Evolutionary conservation across 2,888 invertebrate species (phyloP), one percentile per base, ranked within the genome.

Genomic region (Cheilosia pagana): DNA sequence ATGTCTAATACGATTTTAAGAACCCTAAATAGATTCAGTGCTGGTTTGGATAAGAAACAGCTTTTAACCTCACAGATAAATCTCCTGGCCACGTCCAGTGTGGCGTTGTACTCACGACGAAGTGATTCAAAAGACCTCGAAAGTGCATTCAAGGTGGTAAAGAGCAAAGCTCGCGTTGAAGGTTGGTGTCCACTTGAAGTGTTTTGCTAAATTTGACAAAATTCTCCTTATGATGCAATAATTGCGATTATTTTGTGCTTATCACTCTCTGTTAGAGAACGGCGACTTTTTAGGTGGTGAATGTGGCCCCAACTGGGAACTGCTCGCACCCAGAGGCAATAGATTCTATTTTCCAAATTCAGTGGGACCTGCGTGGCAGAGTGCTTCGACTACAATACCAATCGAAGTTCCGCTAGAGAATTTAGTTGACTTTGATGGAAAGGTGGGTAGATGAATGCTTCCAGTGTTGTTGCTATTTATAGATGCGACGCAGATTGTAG

Each of bases 271-370:
- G 28, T 31, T 21, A 89, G 91, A 91, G 55, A 90, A 89, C 52
- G 71, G 88, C 2, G 89, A 90, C 53, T 90, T 87, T 52, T 85
- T 91, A 67, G 91, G 89, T 16, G 89, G 88, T 21, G 92, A 90
- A 88, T 89, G 90, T 79, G 89, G 90, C 0, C 94, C 95, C 5
- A 94, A 95, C 89, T 94, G 95, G 93, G 95, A 95, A 88, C 89
- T 95, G 28, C 91, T 95, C 19, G 94, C 94, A 12, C 94, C 94
- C 0, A 92, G 93, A 70, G 95, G 95, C 28, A 94, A 94, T 89
- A 93, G 95, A 39, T 94, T 96, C 89, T 95, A 94, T 88, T 91
- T 96, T 82, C 95, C 95, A 21, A 95, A 95, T 70, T 93, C 94
- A 81, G 92, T 95, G 0, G 95, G 95, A 0, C 94, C 95, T 16